Percentiles rank a stretch among this genome's conserved stretches.
Conservation (phyloP, 1,140 invertebrate genomes). For the Neodiprion virginianus region DNA sequence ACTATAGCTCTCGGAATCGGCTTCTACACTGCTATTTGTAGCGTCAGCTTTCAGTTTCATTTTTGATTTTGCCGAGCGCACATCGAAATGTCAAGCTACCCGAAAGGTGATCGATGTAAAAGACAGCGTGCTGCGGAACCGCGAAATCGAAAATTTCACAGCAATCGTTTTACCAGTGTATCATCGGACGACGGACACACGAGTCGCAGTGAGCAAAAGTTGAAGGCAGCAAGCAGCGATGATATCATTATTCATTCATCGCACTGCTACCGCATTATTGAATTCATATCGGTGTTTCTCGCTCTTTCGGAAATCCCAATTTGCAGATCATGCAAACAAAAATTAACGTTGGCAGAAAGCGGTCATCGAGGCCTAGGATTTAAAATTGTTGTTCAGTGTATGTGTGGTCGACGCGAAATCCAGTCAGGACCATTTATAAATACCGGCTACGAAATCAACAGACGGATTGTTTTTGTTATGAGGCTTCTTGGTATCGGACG, state of each 20-base stretch:
- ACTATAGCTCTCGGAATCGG: no score
- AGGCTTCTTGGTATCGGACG: conserved; percentile 5
- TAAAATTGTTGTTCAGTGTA: conserved; percentile 26
- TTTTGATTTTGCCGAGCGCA: neutral
- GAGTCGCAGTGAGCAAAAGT: conserved; percentile 25
- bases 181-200: conserved; percentile 10
- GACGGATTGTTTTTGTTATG: conserved; percentile 32
- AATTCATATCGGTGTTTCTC: conserved; percentile 27
- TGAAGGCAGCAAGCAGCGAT: conserved; percentile 18
- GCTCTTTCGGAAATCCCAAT: conserved; percentile 27
- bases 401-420: conserved; percentile 25
- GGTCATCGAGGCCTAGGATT: conserved; percentile 30
- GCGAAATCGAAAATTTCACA: conserved; percentile 20
- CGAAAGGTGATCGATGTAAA: conserved; percentile 6
- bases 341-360: conserved; percentile 25
- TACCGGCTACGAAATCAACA: conserved; percentile 31
- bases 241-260: conserved; percentile 21
- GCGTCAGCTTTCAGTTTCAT: neutral
- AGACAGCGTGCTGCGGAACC: conserved; percentile 12
- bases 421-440: conserved; percentile 27
- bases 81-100: conserved; percentile 8
- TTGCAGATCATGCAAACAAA: conserved; percentile 26
- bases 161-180: conserved; percentile 17
- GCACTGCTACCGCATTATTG: conserved; percentile 29
- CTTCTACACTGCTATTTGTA: neutral